Evolutionary conservation across 2,888 invertebrate species (phyloP).

Genomic region (Microctonus hyperodae): DNA sequence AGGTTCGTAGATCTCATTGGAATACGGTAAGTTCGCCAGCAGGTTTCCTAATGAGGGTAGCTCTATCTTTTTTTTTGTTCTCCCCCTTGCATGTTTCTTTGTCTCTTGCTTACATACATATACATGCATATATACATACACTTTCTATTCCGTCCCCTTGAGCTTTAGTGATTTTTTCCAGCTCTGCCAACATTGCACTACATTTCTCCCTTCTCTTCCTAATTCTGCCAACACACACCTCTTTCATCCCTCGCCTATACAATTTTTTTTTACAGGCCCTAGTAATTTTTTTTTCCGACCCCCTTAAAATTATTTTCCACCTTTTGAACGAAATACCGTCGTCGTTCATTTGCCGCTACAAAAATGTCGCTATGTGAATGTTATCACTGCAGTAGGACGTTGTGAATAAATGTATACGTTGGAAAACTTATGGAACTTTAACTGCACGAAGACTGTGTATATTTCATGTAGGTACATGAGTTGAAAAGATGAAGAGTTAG

Average conservation of each 20-base stretch:
- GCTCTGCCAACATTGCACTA: no score
- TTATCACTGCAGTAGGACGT: constrained; percentile 46
- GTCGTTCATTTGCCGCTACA: constrained; percentile 18
- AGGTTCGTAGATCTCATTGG: constrained; percentile 27
- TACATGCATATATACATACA: background rate
- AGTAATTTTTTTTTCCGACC: constrained; percentile 26
- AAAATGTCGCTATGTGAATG: constrained; percentile 40
- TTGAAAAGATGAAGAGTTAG: no score
- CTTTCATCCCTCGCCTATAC: constrained; percentile 25
- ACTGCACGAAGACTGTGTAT: background rate
- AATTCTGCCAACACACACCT: background rate
- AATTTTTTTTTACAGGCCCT: constrained; percentile 18
- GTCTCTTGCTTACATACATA: background rate
- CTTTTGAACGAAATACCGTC: constrained; percentile 47
- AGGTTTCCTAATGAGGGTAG: constrained; percentile 55
- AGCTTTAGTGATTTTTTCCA: background rate
- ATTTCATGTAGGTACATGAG: no score
- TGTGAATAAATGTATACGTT: no score
- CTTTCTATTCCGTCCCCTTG: background rate
- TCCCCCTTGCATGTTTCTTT: background rate
- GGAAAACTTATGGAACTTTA: no score
- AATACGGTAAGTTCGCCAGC: constrained; percentile 40
- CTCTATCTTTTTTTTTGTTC: constrained; percentile 28
- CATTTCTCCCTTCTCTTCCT: background rate
- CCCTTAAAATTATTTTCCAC: constrained; percentile 1